Evolutionary conservation across 2,113 vertebrate species (phyloP).

Genomic region (Antechinus flavipes): DNA sequence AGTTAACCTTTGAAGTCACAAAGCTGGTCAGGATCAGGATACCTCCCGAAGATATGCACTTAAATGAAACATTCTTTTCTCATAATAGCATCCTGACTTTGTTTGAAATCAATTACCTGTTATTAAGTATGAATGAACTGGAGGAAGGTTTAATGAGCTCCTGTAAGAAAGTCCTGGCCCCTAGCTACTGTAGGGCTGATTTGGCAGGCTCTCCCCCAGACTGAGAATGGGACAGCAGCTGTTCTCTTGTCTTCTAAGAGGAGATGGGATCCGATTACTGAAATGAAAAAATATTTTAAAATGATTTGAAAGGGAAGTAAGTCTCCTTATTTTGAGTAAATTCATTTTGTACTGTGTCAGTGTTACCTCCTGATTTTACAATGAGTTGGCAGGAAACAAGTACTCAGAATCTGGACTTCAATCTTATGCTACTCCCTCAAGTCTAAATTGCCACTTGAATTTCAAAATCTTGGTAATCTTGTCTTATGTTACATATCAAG

Average conservation of each 20-base stretch:
- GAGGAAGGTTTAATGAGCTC: background rate
- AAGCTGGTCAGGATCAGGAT: background rate
- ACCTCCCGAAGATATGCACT: background rate
- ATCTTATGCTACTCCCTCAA: background rate
- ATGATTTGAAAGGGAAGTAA: background rate
- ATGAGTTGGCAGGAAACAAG: background rate
- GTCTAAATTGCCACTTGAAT: background rate
- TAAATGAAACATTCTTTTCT: background rate
- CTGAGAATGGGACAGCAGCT: background rate
- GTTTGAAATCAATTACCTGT: background rate
- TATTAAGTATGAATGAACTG: background rate
- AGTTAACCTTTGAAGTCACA: background rate
- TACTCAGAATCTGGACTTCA: background rate
- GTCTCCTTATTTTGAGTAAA: background rate
- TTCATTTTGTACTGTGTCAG: background rate
- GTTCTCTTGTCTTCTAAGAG: background rate
- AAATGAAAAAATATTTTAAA: background rate
- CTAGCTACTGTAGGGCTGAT: background rate
- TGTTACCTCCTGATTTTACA: background rate
- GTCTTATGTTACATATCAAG: background rate
- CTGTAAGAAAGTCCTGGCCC: background rate
- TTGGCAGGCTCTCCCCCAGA: background rate
- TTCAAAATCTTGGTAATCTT: background rate
- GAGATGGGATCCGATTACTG: background rate
- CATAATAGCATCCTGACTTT: background rate